phyloP scores from a whole-genome alignment of 2,113 vertebrate genomes.

The Acrocephalus kingi region DNA sequence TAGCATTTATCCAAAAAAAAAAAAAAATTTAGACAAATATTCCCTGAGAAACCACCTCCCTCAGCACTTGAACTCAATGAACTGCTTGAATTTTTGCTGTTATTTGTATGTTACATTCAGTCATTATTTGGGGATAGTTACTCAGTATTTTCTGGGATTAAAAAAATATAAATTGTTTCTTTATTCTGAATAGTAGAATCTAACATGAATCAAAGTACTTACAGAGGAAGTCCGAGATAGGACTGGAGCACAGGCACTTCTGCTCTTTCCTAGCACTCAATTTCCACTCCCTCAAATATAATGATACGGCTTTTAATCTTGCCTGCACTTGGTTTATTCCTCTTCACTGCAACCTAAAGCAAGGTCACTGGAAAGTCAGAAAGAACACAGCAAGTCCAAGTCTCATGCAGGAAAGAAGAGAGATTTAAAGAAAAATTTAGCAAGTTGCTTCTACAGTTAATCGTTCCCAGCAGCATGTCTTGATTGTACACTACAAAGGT shows the following conservation, averaged over 20 bases:
- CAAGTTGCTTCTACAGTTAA: slow-evolving; percentile 23
- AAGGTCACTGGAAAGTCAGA: slow-evolving; percentile 57
- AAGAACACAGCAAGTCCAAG: not conserved
- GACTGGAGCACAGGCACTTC: not conserved
- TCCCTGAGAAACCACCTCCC: not conserved
- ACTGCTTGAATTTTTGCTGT: not conserved
- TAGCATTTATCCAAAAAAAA: not conserved
- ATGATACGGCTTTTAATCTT: not conserved
- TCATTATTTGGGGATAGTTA: not conserved
- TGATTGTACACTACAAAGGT: slow-evolving; percentile 1
- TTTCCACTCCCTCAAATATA: slow-evolving; percentile 35
- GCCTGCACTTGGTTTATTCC: not conserved
- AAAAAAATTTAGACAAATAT: not conserved
- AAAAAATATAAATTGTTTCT: not conserved
- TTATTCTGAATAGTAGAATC: not conserved
- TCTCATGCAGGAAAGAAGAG: not conserved
- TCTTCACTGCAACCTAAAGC: slow-evolving; percentile 1
- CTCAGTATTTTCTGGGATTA: not conserved
- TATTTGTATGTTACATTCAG: not conserved
- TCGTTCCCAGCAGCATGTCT: not conserved
- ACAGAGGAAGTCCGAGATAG: not conserved
- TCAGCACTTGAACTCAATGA: not conserved
- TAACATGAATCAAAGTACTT: not conserved
- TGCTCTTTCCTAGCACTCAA: not conserved
- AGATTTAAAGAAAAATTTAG: not conserved